Evolutionary conservation across 2,113 vertebrate species (phyloP), one percentile per base, ranked within the genome.

Genomic region (Scomber japonicus): DNA sequence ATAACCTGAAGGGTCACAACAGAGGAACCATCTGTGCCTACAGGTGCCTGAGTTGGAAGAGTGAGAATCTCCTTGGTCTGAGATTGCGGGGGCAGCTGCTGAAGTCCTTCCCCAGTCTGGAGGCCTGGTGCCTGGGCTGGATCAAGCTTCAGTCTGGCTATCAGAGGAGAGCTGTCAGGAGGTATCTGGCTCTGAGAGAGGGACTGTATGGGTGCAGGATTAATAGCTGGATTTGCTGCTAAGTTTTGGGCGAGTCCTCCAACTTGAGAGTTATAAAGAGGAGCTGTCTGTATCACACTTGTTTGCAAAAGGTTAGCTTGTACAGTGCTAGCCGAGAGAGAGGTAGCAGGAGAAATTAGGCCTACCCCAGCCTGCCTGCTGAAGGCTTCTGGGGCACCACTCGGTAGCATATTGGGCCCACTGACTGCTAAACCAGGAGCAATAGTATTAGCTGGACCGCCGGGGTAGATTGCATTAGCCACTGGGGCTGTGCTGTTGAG

Each of bases 291-390:
- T 11, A 51, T 21, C 13, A n/a, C 15, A 64, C 11, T 62, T 21
- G 61, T 49, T 30, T 55, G 78, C 44, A 88, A 62, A 75, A 65
- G 35, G 19, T 63, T 75, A 44, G 63, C 56, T 11, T 67, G 63
- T 11, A 27, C 27, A 27, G 45, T 5, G 14, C 63, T 79, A 35
- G 66, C 53, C 49, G 71, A 30, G 51, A 82, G 60, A 24, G 81
- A 50, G 11, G 55, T 21, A 48, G 55, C 49, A 53, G 80, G 31
- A 45, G 78, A 11, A 27, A 49, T 6, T 3, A 71, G 50, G 10
- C 62, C 56, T 17, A 19, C 17, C 1, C 65, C 75, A 9, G 73
- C 2, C 31, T 53, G 72, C 50, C 80, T 62, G 15, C 13, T 62
- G 11, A 82, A 44, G 74, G 54, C 71, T 3, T 59, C 68, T 10